These are phyloP conservation scores for Temnothorax rugatulus DNA, from an alignment of 2,888 invertebrate genomes.

Conservation along the genomic window DNA sequence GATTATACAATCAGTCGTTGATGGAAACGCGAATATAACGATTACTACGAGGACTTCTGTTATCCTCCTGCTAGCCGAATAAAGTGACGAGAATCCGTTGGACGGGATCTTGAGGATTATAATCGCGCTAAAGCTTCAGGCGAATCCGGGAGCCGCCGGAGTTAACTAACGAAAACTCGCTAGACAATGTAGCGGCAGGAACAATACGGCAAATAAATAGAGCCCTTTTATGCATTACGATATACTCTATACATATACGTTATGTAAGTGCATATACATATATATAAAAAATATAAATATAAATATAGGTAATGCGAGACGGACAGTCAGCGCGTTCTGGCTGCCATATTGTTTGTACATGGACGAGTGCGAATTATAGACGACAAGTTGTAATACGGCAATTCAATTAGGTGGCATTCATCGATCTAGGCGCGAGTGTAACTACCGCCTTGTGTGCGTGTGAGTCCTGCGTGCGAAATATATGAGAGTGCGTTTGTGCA, in stretches of 20 bases:
- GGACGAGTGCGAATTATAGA: conserved; percentile 43
- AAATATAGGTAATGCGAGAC: conserved; percentile 33
- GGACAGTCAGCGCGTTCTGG: conserved; percentile 32
- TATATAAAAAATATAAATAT: conserved; percentile 38
- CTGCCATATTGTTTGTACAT: conserved; percentile 60
- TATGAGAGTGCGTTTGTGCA: conserved; percentile 38
- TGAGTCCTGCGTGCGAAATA: conserved; percentile 54
- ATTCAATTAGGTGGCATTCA: conserved; percentile 60
- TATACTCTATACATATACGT: conserved; percentile 56
- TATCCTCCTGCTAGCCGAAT: conserved; percentile 23
- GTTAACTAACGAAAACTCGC: conserved; percentile 56
- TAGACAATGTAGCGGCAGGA: conserved; percentile 59
- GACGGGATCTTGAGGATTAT: conserved; percentile 49
- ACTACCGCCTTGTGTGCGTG: conserved; percentile 39
- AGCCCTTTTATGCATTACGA: conserved; percentile 55
- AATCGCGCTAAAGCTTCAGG: conserved; percentile 49
- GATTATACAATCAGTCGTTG: conserved; percentile 19
- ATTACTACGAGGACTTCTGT: conserved; percentile 13
- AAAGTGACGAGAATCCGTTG: conserved; percentile 39
- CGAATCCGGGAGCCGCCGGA: conserved; percentile 33
- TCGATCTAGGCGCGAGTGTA: conserved; percentile 59
- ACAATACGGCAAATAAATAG: conserved; percentile 55
- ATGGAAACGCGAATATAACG: conserved; percentile 25
- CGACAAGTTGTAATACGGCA: conserved; percentile 50
- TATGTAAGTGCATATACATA: conserved; percentile 32